These are phyloP conservation scores for Sarcophaga bullata DNA, from an alignment of 1,140 invertebrate genomes.

Conservation along the genomic window DNA sequence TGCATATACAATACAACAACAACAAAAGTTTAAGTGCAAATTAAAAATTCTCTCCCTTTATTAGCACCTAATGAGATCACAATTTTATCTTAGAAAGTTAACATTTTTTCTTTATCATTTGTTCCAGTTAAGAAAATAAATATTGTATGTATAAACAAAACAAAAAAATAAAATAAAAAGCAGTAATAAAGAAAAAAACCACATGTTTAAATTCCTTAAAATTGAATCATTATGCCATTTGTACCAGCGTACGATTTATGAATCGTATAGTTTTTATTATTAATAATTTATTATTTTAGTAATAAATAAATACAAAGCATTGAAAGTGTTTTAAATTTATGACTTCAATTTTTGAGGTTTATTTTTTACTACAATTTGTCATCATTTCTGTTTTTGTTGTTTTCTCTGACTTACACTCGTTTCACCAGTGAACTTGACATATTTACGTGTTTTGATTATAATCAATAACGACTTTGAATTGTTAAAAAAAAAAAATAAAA, in stretches of 20 bases:
- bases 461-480: neutral
- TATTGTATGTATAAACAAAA: no score
- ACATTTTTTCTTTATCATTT: neutral
- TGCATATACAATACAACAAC: neutral
- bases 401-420: neutral
- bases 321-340: neutral
- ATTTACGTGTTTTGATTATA: conserved; percentile 10
- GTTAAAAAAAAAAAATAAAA: neutral
- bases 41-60: neutral
- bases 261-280: no score
- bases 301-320: no score
- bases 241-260: no score
- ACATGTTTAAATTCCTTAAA: neutral
- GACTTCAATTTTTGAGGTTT: neutral
- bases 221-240: neutral
- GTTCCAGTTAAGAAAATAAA: neutral
- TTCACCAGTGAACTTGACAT: neutral
- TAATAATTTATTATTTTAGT: no score
- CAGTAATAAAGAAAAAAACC: no score
- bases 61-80: neutral
- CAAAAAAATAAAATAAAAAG: no score
- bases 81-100: conserved; percentile 15
- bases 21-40: neutral
- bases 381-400: neutral
- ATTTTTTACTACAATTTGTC: neutral